Conservation (phyloP, 2,888 invertebrate genomes). For the Phrixothrix hirtus region DNA sequence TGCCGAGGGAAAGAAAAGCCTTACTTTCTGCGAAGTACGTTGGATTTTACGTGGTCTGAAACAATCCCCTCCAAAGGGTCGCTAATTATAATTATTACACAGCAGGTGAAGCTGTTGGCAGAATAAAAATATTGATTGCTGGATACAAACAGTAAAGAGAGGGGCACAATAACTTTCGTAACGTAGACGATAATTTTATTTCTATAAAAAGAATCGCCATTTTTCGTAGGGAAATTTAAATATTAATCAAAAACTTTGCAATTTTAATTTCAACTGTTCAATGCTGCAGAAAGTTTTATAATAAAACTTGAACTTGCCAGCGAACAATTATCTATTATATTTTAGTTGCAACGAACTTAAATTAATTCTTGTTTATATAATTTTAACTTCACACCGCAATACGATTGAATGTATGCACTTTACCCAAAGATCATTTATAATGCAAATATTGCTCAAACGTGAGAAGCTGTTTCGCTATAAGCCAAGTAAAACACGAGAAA, state of each 20-base stretch:
- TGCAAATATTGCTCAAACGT: constrained; percentile 16
- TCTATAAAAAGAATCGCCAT: not conserved
- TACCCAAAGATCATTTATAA: constrained; percentile 8
- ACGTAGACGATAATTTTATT: constrained; percentile 10
- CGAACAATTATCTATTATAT: constrained; percentile 31
- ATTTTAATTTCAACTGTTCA: constrained; percentile 24
- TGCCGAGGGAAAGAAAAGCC: constrained; percentile 1
- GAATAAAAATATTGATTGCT: constrained; percentile 30
- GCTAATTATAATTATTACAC: constrained; percentile 32
- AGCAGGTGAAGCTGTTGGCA: constrained; percentile 28
- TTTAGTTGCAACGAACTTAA: constrained; percentile 28
- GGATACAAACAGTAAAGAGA: constrained; percentile 12
- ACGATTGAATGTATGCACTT: constrained; percentile 12
- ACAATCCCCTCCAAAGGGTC: constrained; percentile 25
- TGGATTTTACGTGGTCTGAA: constrained; percentile 15
- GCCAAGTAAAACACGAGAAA: constrained; percentile 1
- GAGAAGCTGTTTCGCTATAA: constrained; percentile 7
- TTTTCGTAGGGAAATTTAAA: constrained; percentile 19
- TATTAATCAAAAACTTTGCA: constrained; percentile 25
- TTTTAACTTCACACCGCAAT: constrained; percentile 11
- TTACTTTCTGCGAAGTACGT: constrained; percentile 11
- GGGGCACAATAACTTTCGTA: constrained; percentile 19
- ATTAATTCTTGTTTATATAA: constrained; percentile 24
- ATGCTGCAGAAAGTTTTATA: constrained; percentile 27
- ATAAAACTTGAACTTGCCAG: constrained; percentile 24